These are phyloP conservation scores for Aporrectodea caliginosa DNA, from an alignment of 1,140 invertebrate genomes.

Conservation along the genomic window DNA sequence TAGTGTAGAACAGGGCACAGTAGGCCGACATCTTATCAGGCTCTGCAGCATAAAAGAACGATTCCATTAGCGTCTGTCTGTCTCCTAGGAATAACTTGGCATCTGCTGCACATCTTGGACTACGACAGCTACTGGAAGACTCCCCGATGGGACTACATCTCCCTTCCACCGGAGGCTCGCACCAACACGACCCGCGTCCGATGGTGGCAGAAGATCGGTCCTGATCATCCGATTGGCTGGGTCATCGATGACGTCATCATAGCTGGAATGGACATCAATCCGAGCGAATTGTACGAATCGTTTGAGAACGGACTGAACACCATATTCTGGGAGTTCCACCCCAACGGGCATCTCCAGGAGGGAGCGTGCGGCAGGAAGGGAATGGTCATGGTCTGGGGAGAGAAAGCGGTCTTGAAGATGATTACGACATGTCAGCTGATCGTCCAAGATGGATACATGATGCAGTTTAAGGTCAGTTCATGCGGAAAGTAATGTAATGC, in stretches of 20 bases:
- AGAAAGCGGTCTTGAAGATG: constrained; percentile 43
- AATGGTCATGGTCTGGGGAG: constrained; percentile 44
- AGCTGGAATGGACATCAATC: constrained; percentile 56
- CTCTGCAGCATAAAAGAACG: constrained; percentile 7
- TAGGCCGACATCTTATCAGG: background rate
- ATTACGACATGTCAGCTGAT: constrained; percentile 56
- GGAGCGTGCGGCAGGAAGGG: constrained; percentile 35
- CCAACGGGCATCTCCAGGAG: constrained; percentile 43
- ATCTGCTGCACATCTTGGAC: constrained; percentile 53
- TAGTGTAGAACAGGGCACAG: too few species aligned
- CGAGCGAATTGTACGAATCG: constrained; percentile 48
- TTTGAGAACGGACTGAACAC: constrained; percentile 45
- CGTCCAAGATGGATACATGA: constrained; percentile 50
- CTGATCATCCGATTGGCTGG: constrained; percentile 45
- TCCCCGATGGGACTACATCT: constrained; percentile 50
- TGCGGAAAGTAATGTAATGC: too few species aligned
- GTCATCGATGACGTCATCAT: constrained; percentile 56
- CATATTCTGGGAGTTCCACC: constrained; percentile 52
- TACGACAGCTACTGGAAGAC: constrained; percentile 44
- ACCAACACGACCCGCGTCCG: constrained; percentile 49
- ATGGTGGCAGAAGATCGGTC: constrained; percentile 49
- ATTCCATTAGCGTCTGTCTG: background rate
- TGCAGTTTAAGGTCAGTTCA: constrained; percentile 55
- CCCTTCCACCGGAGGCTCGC: constrained; percentile 48
- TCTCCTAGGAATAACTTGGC: constrained; percentile 54